phyloP scores from a whole-genome alignment of 2,113 vertebrate genomes.

The Ameiurus melas region DNA sequence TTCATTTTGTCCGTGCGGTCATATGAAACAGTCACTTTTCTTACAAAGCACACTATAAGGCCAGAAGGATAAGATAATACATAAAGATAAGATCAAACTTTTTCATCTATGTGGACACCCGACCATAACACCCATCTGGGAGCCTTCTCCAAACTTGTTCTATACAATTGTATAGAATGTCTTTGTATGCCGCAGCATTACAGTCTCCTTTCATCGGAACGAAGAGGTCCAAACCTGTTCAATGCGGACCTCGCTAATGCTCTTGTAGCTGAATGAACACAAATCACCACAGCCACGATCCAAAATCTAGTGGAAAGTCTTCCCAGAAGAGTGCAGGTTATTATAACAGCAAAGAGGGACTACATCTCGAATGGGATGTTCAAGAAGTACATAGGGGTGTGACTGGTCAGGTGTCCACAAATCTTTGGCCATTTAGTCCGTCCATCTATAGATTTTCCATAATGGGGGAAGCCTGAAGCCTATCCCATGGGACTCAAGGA shows the following conservation, averaged over 20 bases:
- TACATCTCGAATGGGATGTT: neutral
- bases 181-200: neutral
- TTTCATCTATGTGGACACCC: neutral
- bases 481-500: too few relatives aligned
- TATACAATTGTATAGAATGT: neutral
- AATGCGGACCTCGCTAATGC: neutral
- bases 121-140: neutral
- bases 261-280: neutral
- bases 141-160: neutral
- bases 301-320: neutral
- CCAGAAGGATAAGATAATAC: neutral
- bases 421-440: neutral
- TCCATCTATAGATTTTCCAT: too few relatives aligned
- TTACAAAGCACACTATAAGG: neutral
- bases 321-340: neutral
- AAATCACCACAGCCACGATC: neutral
- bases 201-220: neutral
- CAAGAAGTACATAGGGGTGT: neutral
- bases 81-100: neutral
- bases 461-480: too few relatives aligned
- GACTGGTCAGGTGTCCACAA: neutral
- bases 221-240: neutral
- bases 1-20: neutral
- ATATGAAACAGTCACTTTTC: neutral
- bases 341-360: neutral